Base-by-base conservation (phyloP, 2,888 invertebrate species). In the Bellardia pandia region DNA sequence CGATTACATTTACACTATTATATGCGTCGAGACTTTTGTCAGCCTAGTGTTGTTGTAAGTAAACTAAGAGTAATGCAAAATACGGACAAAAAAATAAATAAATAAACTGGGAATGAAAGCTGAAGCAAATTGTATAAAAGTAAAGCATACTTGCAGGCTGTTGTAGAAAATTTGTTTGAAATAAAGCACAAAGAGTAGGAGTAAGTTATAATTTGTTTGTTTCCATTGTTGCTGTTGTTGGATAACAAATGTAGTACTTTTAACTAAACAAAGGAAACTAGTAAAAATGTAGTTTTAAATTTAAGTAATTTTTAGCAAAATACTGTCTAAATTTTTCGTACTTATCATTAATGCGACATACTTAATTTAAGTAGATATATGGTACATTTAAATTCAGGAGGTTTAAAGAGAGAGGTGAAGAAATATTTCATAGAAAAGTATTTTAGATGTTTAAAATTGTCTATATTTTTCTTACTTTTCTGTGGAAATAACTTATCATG, bases 1-100 rank as follows among this genome's bases (percentile, higher is more conserved):
- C 76, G 86, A 83, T 83, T 83, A 86, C 86, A 83, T 83, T 83
- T 83, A 83, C 78, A 86, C 86, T 78, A 78, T 78, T 79, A 48
- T 82, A 48, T 82, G 86, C 69, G 83, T 79, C 78, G 83, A 83
- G 86, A 83, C 86, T 83, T 83, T 83, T 79, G 83, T 71, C 83
- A 86, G 86, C 82, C 86, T 75, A 78, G 66, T 60, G 58, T 68
- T 48, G 23, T 45, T 66, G 37, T 51, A 81, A 74, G 51, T 75
- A 68, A n/a, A 72, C 64, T 42, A 33, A 64, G 53, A 72, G 16
- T 53, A 80, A 72, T 62, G 14, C 37, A 16, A 64, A 72, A 42
- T 40, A 53, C 62, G 14, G n/a, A 62, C n/a, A 53, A 23, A 51
- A 30, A 51, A 37, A 23, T 23, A 23, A 23, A 30, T 51, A 51